phyloP scores from a whole-genome alignment of 1,140 invertebrate genomes.

The Muscidifurax raptorellus region DNA sequence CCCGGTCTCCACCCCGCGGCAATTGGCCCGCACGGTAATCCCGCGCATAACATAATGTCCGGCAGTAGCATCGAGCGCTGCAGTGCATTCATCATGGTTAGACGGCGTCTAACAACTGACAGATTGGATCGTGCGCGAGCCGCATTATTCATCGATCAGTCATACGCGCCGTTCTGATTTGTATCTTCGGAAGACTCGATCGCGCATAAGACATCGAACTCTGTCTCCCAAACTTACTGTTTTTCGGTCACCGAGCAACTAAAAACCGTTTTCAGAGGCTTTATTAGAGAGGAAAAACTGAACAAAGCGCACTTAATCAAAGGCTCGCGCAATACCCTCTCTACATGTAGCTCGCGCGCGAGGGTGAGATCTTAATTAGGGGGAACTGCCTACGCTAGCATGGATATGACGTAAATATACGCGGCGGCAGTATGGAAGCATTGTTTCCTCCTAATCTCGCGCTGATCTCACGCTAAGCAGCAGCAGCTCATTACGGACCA shows the following conservation, averaged over 20 bases:
- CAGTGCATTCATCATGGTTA: slow-evolving; percentile 61
- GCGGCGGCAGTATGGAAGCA: background rate
- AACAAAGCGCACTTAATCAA: slow-evolving; percentile 15
- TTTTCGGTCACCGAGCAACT: too few species aligned
- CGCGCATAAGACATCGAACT: too few species aligned
- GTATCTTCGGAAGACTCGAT: slow-evolving; percentile 29
- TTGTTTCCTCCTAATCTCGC: slow-evolving; percentile 37
- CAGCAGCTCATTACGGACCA: slow-evolving; percentile 38
- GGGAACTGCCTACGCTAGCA: background rate
- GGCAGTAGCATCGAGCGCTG: background rate
- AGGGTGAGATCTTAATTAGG: slow-evolving; percentile 44
- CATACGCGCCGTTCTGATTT: slow-evolving; percentile 53
- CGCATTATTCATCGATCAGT: slow-evolving; percentile 64
- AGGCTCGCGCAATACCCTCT: background rate
- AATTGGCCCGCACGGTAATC: background rate
- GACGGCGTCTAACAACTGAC: slow-evolving; percentile 61
- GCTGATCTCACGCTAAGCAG: slow-evolving; percentile 29
- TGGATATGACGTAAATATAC: slow-evolving; percentile 38
- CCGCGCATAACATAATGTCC: too few species aligned
- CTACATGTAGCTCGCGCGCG: slow-evolving; percentile 6
- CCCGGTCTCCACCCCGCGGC: background rate
- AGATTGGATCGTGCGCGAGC: slow-evolving; percentile 61
- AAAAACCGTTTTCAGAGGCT: background rate
- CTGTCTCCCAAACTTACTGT: too few species aligned
- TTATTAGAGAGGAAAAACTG: background rate